Conservation (phyloP, 2,113 vertebrate species). For the Zeus faber region DNA sequence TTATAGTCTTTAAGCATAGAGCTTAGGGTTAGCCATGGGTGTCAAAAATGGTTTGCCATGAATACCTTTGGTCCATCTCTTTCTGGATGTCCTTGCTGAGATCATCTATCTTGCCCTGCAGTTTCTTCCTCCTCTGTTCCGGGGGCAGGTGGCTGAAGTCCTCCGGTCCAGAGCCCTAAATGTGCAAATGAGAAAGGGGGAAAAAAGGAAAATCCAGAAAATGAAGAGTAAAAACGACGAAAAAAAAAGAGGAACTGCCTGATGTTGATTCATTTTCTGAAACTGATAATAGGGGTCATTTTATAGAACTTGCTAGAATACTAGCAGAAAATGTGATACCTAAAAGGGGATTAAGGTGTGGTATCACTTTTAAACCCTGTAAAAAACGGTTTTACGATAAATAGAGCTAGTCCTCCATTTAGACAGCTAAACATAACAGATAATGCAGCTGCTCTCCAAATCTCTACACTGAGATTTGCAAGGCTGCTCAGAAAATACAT, state of each 20-base stretch:
- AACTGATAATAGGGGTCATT: no score
- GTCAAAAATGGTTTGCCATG: no score
- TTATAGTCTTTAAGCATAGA: no score
- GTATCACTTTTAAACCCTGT: no score
- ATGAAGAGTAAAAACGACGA: not conserved
- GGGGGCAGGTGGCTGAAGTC: conserved; percentile 98
- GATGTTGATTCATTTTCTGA: no score
- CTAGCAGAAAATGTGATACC: no score
- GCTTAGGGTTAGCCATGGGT: no score
- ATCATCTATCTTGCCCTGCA: conserved; percentile 93
- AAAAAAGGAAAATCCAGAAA: conserved; percentile 5
- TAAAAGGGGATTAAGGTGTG: no score
- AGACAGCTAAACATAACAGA: no score
- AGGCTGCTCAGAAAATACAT: conserved; percentile 2
- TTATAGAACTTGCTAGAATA: no score
- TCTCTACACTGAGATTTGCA: conserved; percentile 18
- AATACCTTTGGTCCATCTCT: conserved; percentile 92
- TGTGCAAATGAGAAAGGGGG: conserved; percentile 2
- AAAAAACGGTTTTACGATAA: no score
- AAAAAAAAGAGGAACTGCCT: not conserved
- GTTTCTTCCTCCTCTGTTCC: conserved; percentile 95
- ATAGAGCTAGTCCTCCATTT: no score
- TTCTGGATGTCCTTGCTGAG: conserved; percentile 94
- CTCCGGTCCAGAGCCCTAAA: conserved; percentile 90
- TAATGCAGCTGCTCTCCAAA: conserved; percentile 44